These are phyloP conservation scores for Stenichneumon culpator DNA, from an alignment of 2,888 invertebrate species.

Conservation along the genomic window DNA sequence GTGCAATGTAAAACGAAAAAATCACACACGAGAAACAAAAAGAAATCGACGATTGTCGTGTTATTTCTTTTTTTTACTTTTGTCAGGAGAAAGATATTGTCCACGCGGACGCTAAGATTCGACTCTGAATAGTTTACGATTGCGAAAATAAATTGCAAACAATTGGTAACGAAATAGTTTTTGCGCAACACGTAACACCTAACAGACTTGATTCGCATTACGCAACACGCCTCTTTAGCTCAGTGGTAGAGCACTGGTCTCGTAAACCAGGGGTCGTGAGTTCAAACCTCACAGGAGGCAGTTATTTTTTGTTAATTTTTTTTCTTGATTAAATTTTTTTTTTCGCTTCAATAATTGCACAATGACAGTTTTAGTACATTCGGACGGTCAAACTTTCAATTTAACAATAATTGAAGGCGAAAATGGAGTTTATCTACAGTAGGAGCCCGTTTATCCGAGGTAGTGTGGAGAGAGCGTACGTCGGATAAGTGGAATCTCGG, in stretches of 20 bases:
- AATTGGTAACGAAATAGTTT: background rate
- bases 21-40: background rate
- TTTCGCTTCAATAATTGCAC: background rate
- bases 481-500: too few relatives aligned
- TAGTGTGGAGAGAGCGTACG: too few relatives aligned
- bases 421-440: background rate
- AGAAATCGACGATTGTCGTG: background rate
- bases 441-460: too few relatives aligned
- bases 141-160: background rate
- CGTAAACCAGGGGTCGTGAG: slow-evolving; percentile 95
- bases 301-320: slow-evolving; percentile 62
- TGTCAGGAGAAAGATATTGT: background rate
- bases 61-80: background rate
- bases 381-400: background rate
- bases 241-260: slow-evolving; percentile 95
- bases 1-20: background rate
- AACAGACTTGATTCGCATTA: slow-evolving; percentile 25
- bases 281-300: slow-evolving; percentile 94
- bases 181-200: slow-evolving; percentile 25
- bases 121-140: background rate
- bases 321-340: background rate
- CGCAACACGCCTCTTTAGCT: slow-evolving; percentile 90
- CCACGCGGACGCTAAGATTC: background rate
- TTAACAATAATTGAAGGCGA: slow-evolving; percentile 3
- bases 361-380: background rate